Evolutionary conservation across 2,113 vertebrate species (phyloP).

Genomic region (Toxostoma redivivum): DNA sequence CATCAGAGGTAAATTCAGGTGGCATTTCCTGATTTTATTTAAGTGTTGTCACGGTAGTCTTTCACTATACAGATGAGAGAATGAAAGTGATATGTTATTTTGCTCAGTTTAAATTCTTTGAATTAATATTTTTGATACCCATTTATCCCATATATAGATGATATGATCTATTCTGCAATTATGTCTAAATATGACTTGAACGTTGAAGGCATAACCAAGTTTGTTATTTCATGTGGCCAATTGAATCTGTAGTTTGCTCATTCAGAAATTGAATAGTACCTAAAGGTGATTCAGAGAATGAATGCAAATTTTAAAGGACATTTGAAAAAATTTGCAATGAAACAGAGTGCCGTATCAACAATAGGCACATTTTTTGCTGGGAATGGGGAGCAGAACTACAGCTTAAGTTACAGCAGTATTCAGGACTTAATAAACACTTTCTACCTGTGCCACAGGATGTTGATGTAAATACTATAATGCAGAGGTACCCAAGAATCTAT

Average conservation of each 20-base stretch:
- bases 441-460: neutral
- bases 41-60: neutral
- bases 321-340: neutral
- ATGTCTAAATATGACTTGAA: neutral
- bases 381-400: neutral
- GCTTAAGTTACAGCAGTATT: neutral
- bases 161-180: neutral
- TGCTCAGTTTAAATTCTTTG: neutral
- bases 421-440: neutral
- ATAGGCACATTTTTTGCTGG: neutral
- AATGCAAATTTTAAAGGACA: neutral
- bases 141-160: neutral
- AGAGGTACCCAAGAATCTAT: neutral
- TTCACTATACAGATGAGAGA: neutral
- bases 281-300: neutral
- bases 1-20: neutral
- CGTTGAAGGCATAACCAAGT: neutral
- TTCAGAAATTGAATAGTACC: neutral
- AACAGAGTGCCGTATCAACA: neutral
- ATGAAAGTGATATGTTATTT: neutral
- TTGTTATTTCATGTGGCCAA: neutral
- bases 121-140: neutral
- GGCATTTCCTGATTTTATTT: neutral
- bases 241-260: neutral
- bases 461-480: neutral